These are phyloP conservation scores for Hyperoplus lanceolatus DNA, from an alignment of 2,797 vertebrate species.

Conservation along the genomic window DNA sequence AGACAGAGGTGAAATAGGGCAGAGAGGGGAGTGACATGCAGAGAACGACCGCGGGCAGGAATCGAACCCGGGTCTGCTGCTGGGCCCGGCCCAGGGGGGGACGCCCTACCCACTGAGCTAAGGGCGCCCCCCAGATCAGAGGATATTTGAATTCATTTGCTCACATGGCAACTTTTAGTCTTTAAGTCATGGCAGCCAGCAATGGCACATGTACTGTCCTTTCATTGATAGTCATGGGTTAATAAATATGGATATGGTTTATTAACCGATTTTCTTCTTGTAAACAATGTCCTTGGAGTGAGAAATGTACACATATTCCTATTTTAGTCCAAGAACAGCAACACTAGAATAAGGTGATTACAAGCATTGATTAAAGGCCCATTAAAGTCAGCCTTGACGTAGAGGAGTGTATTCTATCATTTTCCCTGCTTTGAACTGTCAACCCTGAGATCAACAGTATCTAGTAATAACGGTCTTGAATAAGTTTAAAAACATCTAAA, in stretches of 20 bases:
- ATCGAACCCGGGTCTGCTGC: too few relatives aligned
- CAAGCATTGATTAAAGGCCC: neutral
- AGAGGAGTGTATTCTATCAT: neutral
- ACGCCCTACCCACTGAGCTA: too few relatives aligned
- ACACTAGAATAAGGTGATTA: neutral
- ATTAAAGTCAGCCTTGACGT: neutral
- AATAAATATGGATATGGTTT: neutral
- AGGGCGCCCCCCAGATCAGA: neutral
- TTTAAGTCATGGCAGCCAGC: neutral
- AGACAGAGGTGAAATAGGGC: too few relatives aligned
- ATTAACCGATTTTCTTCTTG: neutral
- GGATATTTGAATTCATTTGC: neutral
- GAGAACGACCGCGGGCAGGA: too few relatives aligned
- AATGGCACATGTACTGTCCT: neutral
- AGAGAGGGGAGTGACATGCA: too few relatives aligned
- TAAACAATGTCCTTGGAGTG: neutral
- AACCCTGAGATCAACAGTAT: neutral
- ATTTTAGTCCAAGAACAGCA: neutral
- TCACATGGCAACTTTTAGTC: neutral
- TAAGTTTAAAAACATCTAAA: neutral
- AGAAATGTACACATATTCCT: neutral
- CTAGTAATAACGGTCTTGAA: neutral
- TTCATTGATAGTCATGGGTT: neutral
- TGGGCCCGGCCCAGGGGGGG: too few relatives aligned
- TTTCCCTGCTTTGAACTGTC: slow-evolving; percentile 1